Conservation (phyloP, 1,140 invertebrate genomes). For the Hylyphantes graminicola region DNA sequence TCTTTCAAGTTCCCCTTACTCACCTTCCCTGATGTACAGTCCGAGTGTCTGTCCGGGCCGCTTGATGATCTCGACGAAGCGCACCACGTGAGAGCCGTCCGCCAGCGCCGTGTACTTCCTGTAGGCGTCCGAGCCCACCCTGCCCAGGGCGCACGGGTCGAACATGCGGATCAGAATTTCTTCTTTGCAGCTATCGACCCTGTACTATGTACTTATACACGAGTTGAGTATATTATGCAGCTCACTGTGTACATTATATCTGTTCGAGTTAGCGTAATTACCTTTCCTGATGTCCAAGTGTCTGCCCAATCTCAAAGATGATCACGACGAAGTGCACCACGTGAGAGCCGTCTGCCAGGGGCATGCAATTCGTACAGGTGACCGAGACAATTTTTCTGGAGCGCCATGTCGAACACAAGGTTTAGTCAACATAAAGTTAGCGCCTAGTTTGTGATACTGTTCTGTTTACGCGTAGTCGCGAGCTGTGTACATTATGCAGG, state of each 20-base stretch:
- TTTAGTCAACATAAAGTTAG: too few species aligned
- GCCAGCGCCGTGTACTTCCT: slow-evolving; percentile 58
- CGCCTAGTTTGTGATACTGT: too few species aligned
- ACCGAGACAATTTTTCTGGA: slow-evolving; percentile 86
- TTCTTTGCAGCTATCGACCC: slow-evolving; percentile 88
- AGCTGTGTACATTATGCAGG: too few species aligned
- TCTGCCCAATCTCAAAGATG: slow-evolving; percentile 98
- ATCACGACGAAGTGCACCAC: slow-evolving; percentile 96
- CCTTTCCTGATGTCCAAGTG: slow-evolving; percentile 94
- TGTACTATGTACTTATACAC: too few species aligned
- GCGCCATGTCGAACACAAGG: slow-evolving; percentile 81
- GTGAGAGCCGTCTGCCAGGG: slow-evolving; percentile 59
- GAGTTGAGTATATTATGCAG: too few species aligned
- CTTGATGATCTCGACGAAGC: slow-evolving; percentile 99
- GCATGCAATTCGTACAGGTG: slow-evolving; percentile 66
- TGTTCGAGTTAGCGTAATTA: too few species aligned
- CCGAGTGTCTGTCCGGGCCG: slow-evolving; percentile 97
- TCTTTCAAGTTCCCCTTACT: too few species aligned
- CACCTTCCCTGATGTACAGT: slow-evolving; percentile 92
- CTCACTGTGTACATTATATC: too few species aligned
- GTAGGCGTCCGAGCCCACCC: slow-evolving; percentile 79
- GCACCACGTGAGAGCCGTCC: slow-evolving; percentile 72
- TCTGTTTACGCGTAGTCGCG: too few species aligned
- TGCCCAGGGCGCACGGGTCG: slow-evolving; percentile 81
- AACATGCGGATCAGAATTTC: slow-evolving; percentile 94